Conservation (phyloP, 2,888 invertebrate genomes). For the Fissipunctia ypsillon region DNA sequence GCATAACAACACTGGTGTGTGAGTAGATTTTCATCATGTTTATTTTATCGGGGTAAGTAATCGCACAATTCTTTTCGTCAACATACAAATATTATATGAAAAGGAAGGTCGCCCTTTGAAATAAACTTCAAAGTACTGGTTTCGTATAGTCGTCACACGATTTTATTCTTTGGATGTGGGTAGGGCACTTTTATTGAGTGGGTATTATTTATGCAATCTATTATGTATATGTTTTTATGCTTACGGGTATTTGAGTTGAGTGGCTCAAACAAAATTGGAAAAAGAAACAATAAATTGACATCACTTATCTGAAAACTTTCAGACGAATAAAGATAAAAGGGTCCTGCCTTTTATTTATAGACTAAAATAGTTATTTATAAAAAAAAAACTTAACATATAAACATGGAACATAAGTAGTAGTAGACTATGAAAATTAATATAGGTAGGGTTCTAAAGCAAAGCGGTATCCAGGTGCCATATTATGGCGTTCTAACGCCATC, state of each 20-base stretch:
- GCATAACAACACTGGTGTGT: slow-evolving; percentile 3
- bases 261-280: slow-evolving; percentile 1
- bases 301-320: slow-evolving; percentile 8
- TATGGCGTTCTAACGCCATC: too few relatives aligned
- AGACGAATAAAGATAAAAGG: background rate
- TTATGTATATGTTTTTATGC: slow-evolving; percentile 61
- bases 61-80: slow-evolving; percentile 58
- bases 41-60: slow-evolving; percentile 46
- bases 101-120: slow-evolving; percentile 67
- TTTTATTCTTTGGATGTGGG: slow-evolving; percentile 62
- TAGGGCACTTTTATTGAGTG: slow-evolving; percentile 63
- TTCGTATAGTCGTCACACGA: slow-evolving; percentile 61
- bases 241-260: slow-evolving; percentile 42
- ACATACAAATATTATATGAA: slow-evolving; percentile 66
- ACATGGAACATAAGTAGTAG: background rate
- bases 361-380: background rate
- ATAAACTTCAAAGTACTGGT: slow-evolving; percentile 73
- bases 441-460: background rate
- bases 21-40: slow-evolving; percentile 34
- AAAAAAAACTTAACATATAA: background rate
- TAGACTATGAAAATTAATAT: background rate
- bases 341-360: background rate
- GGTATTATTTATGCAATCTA: slow-evolving; percentile 66
- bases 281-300: slow-evolving; percentile 24
- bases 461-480: too few relatives aligned